phyloP scores from a whole-genome alignment of 2,797 vertebrate genomes.

The Anguilla anguilla region DNA sequence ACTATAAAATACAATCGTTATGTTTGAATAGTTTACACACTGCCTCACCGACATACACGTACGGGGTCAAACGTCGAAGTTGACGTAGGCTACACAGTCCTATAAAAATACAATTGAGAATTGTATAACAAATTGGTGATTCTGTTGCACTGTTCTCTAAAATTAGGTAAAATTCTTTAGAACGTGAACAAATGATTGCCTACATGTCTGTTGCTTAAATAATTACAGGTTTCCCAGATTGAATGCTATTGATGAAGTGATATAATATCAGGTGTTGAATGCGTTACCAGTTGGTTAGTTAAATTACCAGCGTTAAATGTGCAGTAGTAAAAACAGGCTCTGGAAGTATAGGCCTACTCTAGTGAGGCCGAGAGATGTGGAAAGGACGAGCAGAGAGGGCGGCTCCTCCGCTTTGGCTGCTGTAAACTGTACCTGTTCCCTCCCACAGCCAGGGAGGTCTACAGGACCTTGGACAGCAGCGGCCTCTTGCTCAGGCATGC shows the following conservation, averaged over 20 bases:
- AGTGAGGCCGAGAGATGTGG: too few relatives aligned
- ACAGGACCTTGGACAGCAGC: slow-evolving; percentile 1
- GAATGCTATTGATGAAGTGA: not conserved
- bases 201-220: not conserved
- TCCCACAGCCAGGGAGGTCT: not conserved
- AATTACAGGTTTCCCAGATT: not conserved
- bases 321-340: too few relatives aligned
- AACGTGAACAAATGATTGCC: not conserved
- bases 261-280: not conserved
- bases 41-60: too few relatives aligned
- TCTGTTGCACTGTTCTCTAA: not conserved
- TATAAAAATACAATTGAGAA: too few relatives aligned
- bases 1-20: not conserved
- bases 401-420: not conserved
- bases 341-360: too few relatives aligned
- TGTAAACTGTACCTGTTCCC: not conserved
- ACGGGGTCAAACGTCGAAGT: too few relatives aligned
- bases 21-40: not conserved
- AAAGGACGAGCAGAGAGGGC: too few relatives aligned
- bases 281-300: too few relatives aligned
- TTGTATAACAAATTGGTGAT: too few relatives aligned
- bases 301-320: too few relatives aligned
- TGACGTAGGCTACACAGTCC: too few relatives aligned
- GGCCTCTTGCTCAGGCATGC: not conserved
- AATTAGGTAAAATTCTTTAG: not conserved